Conservation (phyloP, 1,140 invertebrate species). For the Drosophila nikananu region DNA sequence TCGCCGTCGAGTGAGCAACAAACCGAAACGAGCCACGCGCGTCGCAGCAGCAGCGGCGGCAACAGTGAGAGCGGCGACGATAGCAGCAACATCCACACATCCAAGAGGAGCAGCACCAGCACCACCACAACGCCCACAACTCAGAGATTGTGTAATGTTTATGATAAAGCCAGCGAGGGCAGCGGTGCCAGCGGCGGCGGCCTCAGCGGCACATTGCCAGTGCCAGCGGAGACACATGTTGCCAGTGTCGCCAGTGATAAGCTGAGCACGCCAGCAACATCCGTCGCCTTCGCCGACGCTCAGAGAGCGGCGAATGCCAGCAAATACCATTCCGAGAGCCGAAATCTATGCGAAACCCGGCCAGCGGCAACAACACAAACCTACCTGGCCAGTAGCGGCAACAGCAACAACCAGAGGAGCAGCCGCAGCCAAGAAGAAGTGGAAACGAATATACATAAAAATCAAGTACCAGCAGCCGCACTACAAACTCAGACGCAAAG, state of each 20-base stretch:
- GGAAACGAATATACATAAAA: constrained; percentile 83
- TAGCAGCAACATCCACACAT: constrained; percentile 21
- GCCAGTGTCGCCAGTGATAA: constrained; percentile 44
- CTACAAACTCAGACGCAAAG: constrained; percentile 28
- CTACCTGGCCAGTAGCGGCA: constrained; percentile 75
- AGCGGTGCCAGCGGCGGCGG: constrained; percentile 20
- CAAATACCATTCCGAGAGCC: constrained; percentile 64
- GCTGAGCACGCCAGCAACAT: constrained; percentile 35
- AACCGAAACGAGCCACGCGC: constrained; percentile 58
- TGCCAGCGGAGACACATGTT: constrained; percentile 49
- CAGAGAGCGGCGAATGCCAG: constrained; percentile 52
- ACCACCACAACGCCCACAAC: constrained; percentile 71
- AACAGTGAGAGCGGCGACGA: constrained; percentile 23
- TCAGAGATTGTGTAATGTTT: constrained; percentile 75
- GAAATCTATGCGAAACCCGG: constrained; percentile 77
- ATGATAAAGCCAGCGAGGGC: constrained; percentile 58
- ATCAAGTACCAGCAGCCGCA: constrained; percentile 73
- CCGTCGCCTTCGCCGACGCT: constrained; percentile 26
- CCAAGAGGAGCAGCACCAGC: constrained; percentile 36
- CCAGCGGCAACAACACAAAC: constrained; percentile 70
- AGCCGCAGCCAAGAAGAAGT: constrained; percentile 55
- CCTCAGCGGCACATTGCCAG: constrained; percentile 41
- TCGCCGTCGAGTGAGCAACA: constrained; percentile 75
- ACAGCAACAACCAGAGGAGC: constrained; percentile 36
- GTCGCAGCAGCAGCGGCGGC: constrained; percentile 26